Conservation (phyloP, 2,888 invertebrate species). For the Rotaria magnacalcarata region DNA sequence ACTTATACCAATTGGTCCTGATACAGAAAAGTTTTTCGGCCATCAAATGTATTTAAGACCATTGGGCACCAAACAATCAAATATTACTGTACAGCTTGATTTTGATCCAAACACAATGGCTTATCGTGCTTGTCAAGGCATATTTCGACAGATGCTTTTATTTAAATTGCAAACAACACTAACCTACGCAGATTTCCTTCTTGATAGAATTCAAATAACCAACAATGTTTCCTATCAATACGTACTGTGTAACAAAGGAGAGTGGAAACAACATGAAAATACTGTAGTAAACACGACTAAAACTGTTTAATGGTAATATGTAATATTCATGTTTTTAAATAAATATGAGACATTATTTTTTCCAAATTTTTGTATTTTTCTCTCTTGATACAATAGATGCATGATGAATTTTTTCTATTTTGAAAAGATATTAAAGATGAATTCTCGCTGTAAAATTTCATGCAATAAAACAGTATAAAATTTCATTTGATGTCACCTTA, state of each 20-base stretch:
- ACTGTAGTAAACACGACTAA: not conserved
- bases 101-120: not conserved
- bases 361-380: too few species aligned
- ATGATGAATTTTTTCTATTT: not conserved
- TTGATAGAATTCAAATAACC: not conserved
- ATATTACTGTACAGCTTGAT: not conserved
- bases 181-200: not conserved
- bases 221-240: constrained; percentile 19
- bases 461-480: too few species aligned
- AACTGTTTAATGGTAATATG: not conserved
- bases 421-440: not conserved
- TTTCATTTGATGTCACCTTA: too few species aligned
- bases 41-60: constrained; percentile 7
- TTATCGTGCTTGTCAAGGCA: constrained; percentile 15
- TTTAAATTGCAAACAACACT: not conserved
- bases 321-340: not conserved
- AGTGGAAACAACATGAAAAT: not conserved
- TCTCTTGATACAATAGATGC: not conserved
- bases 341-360: too few species aligned
- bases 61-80: not conserved
- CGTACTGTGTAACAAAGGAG: not conserved
- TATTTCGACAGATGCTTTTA: constrained; percentile 32
- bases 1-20: not conserved
- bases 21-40: not conserved
- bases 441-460: not conserved